Evolutionary conservation across 1,140 invertebrate species (phyloP).

Genomic region (Laupala kohalensis): DNA sequence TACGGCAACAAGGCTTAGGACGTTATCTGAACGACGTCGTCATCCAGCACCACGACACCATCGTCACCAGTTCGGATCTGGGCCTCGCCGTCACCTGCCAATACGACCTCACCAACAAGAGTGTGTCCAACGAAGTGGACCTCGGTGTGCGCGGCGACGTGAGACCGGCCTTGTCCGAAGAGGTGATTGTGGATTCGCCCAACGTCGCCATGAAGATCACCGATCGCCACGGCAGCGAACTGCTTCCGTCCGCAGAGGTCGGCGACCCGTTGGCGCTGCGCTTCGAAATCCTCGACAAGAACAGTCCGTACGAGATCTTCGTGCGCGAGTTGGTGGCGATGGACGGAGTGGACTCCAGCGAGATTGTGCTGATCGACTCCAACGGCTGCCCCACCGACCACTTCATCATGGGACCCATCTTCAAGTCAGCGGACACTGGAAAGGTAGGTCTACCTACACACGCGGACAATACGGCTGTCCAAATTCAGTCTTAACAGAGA

Average conservation of each 20-base stretch:
- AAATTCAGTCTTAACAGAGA: too few species aligned
- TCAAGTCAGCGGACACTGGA: constrained; percentile 45
- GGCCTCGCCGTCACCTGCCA: constrained; percentile 84
- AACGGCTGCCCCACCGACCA: constrained; percentile 84
- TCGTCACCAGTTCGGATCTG: constrained; percentile 85
- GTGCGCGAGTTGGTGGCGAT: constrained; percentile 85
- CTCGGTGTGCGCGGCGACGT: constrained; percentile 78
- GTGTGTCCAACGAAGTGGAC: constrained; percentile 82
- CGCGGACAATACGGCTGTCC: background rate
- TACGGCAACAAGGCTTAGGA: constrained; percentile 68
- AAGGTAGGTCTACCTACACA: background rate
- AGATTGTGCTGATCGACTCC: constrained; percentile 85
- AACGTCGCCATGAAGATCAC: constrained; percentile 91
- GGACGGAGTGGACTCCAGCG: constrained; percentile 82
- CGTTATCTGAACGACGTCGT: constrained; percentile 79
- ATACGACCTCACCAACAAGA: constrained; percentile 86
- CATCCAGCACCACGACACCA: constrained; percentile 89
- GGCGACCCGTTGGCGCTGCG: constrained; percentile 78
- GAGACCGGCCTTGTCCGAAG: constrained; percentile 58
- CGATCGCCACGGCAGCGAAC: constrained; percentile 64
- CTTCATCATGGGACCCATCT: constrained; percentile 81
- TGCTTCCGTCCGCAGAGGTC: constrained; percentile 69
- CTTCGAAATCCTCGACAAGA: constrained; percentile 82
- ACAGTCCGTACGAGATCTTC: constrained; percentile 89
- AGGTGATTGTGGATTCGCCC: constrained; percentile 77